These are phyloP conservation scores for Neodiprion fabricii DNA, from an alignment of 1,140 invertebrate genomes.

Conservation along the genomic window DNA sequence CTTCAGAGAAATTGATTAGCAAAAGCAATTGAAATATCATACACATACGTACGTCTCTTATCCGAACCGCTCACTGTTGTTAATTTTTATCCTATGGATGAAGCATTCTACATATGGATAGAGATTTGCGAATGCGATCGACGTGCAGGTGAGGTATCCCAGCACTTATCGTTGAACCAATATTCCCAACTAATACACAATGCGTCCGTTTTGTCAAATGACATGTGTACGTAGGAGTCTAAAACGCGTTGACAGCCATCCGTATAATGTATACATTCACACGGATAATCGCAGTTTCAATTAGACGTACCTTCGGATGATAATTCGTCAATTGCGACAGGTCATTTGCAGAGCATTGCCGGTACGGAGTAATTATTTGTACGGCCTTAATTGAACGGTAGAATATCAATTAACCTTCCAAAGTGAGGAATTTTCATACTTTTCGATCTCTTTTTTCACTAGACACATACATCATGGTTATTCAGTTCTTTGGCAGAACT, in stretches of 20 bases:
- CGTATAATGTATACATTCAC: too few species aligned
- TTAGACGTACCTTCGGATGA: too few species aligned
- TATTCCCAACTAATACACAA: not conserved
- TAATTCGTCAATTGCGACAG: too few species aligned
- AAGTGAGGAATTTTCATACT: too few species aligned
- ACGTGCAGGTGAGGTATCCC: not conserved
- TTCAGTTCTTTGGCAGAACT: too few species aligned
- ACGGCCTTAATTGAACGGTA: too few species aligned
- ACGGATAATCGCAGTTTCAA: too few species aligned
- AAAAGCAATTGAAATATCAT: not conserved
- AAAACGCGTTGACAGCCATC: not conserved
- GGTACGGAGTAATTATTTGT: too few species aligned
- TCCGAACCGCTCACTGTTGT: too few species aligned
- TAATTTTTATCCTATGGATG: too few species aligned
- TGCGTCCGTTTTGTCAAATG: not conserved
- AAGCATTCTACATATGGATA: not conserved
- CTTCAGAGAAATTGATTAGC: not conserved
- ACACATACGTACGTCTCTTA: not conserved
- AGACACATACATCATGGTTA: not conserved
- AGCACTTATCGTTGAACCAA: not conserved
- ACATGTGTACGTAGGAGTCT: not conserved
- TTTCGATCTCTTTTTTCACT: not conserved
- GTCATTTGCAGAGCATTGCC: too few species aligned
- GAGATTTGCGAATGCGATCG: not conserved
- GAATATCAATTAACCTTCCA: too few species aligned